phyloP scores from a whole-genome alignment of 1,140 invertebrate species.

The Anthonomus grandis region DNA sequence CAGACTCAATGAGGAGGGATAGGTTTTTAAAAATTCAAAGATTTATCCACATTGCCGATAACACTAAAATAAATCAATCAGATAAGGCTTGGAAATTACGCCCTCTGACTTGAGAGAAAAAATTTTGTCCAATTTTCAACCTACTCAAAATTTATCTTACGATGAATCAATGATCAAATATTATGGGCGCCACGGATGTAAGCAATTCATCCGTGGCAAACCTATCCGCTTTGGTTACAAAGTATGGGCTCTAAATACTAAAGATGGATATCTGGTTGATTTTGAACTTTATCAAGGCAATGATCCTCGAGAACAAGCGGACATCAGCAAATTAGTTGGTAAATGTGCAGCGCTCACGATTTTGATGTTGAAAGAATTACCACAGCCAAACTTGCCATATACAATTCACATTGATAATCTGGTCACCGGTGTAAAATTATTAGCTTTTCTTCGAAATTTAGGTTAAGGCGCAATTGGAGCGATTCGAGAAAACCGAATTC shows the following conservation, averaged over 20 bases:
- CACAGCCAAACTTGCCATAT: conserved; percentile 24
- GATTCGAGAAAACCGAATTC: conserved; percentile 23
- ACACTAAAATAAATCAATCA: conserved; percentile 2
- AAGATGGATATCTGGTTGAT: conserved; percentile 29
- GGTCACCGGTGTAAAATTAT: conserved; percentile 32
- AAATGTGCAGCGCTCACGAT: conserved; percentile 32
- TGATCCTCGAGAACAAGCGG: conserved; percentile 15
- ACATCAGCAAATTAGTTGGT: conserved; percentile 31
- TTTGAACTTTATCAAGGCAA: conserved; percentile 42
- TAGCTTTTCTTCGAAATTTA: conserved; percentile 24
- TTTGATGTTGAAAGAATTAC: conserved; percentile 30
- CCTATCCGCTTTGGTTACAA: conserved; percentile 37
- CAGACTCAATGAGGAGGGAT: conserved; percentile 14
- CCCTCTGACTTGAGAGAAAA: conserved; percentile 17
- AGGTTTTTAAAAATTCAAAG: conserved; percentile 19
- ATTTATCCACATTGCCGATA: conserved; percentile 21
- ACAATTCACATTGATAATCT: conserved; percentile 38
- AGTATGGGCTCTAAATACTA: conserved; percentile 24
- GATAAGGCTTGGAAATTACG: conserved; percentile 28
- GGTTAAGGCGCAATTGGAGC: conserved; percentile 25
- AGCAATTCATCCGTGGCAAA: conserved; percentile 39
- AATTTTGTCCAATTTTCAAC: conserved; percentile 18
- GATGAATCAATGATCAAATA: conserved; percentile 37
- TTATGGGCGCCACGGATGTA: conserved; percentile 36
- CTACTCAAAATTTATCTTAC: conserved; percentile 9